These are phyloP conservation scores for Anser brachyrhynchus DNA, from an alignment of 2,113 vertebrate genomes.

Conservation along the genomic window DNA sequence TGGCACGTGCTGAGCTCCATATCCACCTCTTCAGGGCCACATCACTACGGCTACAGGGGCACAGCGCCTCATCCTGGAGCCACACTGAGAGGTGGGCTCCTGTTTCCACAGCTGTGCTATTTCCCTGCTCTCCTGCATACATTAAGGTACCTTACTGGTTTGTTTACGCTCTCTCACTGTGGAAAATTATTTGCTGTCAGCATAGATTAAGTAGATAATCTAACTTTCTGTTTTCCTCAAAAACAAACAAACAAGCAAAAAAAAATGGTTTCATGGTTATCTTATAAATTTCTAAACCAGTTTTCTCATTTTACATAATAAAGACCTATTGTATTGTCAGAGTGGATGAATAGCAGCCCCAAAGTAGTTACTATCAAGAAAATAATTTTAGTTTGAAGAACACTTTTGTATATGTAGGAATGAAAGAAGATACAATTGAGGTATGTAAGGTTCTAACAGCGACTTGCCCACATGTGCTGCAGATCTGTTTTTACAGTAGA, in stretches of 20 bases:
- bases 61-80: not conserved
- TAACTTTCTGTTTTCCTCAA: not conserved
- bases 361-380: not conserved
- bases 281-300: not conserved
- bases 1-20: not conserved
- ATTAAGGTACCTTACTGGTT: not conserved
- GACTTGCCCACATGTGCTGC: not conserved
- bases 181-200: not conserved
- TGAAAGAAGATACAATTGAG: not conserved
- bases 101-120: not conserved
- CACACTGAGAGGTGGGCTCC: not conserved
- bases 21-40: not conserved
- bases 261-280: not conserved
- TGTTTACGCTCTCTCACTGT: not conserved
- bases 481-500: not conserved
- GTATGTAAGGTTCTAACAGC: not conserved
- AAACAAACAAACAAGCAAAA: fast-evolving
- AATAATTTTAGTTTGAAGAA: not conserved
- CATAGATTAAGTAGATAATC: not conserved
- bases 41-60: not conserved
- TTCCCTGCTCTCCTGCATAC: not conserved
- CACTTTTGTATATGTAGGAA: not conserved
- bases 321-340: not conserved
- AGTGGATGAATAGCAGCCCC: not conserved
- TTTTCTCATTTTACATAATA: not conserved